Base-by-base conservation (phyloP, 1,140 invertebrate genomes). In the Triops longicaudatus region DNA sequence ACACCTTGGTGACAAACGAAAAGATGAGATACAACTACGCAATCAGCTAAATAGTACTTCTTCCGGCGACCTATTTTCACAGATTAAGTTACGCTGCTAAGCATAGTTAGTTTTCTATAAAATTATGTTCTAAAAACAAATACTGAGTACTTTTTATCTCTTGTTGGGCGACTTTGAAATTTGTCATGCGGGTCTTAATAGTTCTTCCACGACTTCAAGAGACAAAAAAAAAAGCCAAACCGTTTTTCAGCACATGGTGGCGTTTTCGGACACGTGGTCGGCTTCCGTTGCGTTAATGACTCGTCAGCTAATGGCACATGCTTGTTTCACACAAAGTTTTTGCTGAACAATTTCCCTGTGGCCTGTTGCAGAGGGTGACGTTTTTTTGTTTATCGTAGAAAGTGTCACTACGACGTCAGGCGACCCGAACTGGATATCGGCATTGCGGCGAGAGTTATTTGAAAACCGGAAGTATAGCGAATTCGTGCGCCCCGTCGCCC, bases 401-500 rank as follows among this genome's bases (percentile, higher is more conserved):
- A 9, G 17, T 28, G 27, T 73, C 31, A 10, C 31, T 4, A 37
- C 41, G 44, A 44, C 74, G 6, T 27, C 37, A 31, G 74, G 74
- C 14, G 26, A 31, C 22, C 26, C 26, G 22, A 75, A 75, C 37
- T 75, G 74, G 74, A 75, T 75, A 12, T 41, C 74, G 26, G 74
- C 44, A 14, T 75, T 75, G 74, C 27, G 74, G 41, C 14, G 27
- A 11, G 74, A 75, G 41, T 43, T 75, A 14, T 75, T 75, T 31
- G 27, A 75, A 44, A 75, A 44, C 26, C 74, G 74, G 74, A 75
- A 75, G 22, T 75, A 75, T 42, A 44, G 44, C 74, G 44, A 75
- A 43, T 26, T 43, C n/a, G 74, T 75, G 12, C 74, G 74, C 7
- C 74, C 74, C 37, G 74, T 75, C 22, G 37, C 74, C 5, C 74